Evolutionary conservation across 2,888 invertebrate genomes (phyloP).

Genomic region (Eristalis intricaria): DNA sequence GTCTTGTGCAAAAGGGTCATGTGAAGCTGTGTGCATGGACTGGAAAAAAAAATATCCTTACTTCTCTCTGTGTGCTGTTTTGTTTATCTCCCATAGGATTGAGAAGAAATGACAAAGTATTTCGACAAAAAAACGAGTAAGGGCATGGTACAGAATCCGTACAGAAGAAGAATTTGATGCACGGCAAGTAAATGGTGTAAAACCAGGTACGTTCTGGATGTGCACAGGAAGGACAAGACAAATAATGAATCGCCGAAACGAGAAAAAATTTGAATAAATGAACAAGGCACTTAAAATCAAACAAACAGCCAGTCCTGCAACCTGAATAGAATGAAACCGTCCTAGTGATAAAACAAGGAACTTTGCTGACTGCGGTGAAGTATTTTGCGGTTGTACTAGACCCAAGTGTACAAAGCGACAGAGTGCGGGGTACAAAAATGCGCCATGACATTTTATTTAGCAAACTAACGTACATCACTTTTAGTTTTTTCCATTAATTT

Average conservation of each 20-base stretch:
- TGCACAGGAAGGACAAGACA: slow-evolving; percentile 41
- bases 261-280: slow-evolving; percentile 68
- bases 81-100: slow-evolving; percentile 58
- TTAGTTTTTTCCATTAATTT: slow-evolving; percentile 54
- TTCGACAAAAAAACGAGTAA: neutral
- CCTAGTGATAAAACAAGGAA: neutral
- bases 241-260: slow-evolving; percentile 66
- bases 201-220: neutral
- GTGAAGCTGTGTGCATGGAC: slow-evolving; percentile 30
- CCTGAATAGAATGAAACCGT: slow-evolving; percentile 28
- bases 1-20: slow-evolving; percentile 64
- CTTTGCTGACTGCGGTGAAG: slow-evolving; percentile 11
- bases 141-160: slow-evolving; percentile 1
- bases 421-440: slow-evolving; percentile 2
- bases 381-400: slow-evolving; percentile 20
- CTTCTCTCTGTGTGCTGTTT: slow-evolving; percentile 44
- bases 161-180: slow-evolving; percentile 61
- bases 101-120: slow-evolving; percentile 58
- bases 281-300: slow-evolving; percentile 68
- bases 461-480: slow-evolving; percentile 60
- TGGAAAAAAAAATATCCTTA: slow-evolving; percentile 41
- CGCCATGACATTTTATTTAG: neutral
- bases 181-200: slow-evolving; percentile 42
- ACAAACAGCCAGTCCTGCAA: slow-evolving; percentile 54
- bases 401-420: slow-evolving; percentile 39